These are phyloP conservation scores for Aproaerema taeniolella DNA, from an alignment of 2,888 invertebrate genomes.

Conservation along the genomic window DNA sequence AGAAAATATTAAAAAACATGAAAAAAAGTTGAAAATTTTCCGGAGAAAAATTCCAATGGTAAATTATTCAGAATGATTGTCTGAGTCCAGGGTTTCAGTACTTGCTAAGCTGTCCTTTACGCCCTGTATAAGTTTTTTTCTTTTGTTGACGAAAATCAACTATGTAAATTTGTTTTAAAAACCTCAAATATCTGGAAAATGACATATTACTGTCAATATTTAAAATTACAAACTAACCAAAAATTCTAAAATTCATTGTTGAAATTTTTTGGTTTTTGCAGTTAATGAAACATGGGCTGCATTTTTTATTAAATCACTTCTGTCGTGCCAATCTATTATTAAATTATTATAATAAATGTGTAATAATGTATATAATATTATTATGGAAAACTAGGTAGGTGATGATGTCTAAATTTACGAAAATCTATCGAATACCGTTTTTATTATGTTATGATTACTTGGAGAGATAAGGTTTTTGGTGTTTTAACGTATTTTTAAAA, in stretches of 20 bases:
- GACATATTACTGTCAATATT: not conserved
- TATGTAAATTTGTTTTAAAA: no score
- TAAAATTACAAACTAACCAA: not conserved
- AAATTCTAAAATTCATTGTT: not conserved
- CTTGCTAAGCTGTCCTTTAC: no score
- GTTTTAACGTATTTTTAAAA: no score
- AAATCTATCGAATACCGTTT: conserved; percentile 22
- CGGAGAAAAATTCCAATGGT: no score
- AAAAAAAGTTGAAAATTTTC: no score
- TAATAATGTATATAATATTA: conserved; percentile 38
- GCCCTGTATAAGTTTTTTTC: no score
- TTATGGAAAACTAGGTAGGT: conserved; percentile 31
- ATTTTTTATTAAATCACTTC: not conserved
- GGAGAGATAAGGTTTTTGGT: conserved; percentile 24
- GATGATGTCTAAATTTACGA: conserved; percentile 31
- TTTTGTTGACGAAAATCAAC: no score
- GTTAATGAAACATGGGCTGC: not conserved
- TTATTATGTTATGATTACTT: conserved; percentile 12
- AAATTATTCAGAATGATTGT: no score
- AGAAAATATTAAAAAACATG: no score
- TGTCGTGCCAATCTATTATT: conserved; percentile 24
- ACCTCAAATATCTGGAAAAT: not conserved
- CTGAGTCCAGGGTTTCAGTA: no score
- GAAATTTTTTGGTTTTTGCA: not conserved
- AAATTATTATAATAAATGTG: conserved; percentile 26